A percentile compares a stretch with the other conserved stretches of the same genome.
These are phyloP conservation scores for Neria commutata DNA, from an alignment of 2,888 invertebrate species.

Conservation along the genomic window DNA sequence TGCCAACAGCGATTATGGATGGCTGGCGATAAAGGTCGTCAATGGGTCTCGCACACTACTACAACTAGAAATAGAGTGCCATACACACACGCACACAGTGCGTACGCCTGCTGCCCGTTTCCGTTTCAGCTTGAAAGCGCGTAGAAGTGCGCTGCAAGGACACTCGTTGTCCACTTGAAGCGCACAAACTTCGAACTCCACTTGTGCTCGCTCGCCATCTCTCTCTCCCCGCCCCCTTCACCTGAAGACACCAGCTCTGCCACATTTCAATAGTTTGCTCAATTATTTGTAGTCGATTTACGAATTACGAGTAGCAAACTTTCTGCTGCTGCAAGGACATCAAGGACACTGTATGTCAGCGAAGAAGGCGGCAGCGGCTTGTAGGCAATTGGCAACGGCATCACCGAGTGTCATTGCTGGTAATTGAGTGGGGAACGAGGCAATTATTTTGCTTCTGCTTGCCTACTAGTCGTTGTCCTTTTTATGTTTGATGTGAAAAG, in stretches of 20 bases:
- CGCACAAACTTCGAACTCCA: background rate
- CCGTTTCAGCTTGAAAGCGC: background rate
- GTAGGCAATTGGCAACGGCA: slow-evolving; percentile 15
- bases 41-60: slow-evolving; percentile 49
- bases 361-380: background rate
- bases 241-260: slow-evolving; percentile 1
- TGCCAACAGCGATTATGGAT: slow-evolving; percentile 59
- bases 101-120: slow-evolving; percentile 21
- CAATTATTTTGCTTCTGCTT: too few species aligned
- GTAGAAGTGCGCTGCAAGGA: background rate
- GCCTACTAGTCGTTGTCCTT: too few species aligned
- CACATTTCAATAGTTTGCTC: slow-evolving; percentile 33
- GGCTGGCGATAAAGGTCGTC: slow-evolving; percentile 59
- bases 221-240: too few species aligned
- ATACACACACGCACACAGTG: slow-evolving; percentile 18
- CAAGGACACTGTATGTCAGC: too few species aligned
- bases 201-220: too few species aligned
- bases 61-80: background rate
- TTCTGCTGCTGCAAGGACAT: slow-evolving; percentile 15
- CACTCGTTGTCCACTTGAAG: background rate
- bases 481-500: too few species aligned
- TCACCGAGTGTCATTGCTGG: slow-evolving; percentile 5
- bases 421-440: too few species aligned
- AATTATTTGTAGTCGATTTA: slow-evolving; percentile 57
- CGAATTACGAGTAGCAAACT: slow-evolving; percentile 43